Percentiles rank a stretch among this genome's conserved stretches.
Conservation (phyloP, 1,140 invertebrate genomes). For the Pogonomyrmex californicus region DNA sequence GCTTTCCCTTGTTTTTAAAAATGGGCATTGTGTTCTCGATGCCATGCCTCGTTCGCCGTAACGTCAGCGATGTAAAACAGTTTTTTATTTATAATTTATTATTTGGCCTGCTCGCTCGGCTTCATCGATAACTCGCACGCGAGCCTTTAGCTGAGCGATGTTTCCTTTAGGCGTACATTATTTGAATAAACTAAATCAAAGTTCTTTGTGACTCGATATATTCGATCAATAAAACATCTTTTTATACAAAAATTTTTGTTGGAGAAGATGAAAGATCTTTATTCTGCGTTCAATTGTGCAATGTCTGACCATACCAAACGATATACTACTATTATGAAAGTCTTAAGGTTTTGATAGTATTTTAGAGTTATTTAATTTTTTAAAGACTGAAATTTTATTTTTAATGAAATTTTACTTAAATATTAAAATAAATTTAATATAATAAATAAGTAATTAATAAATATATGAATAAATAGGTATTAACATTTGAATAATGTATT, state of each 20-base stretch:
- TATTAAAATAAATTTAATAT: neutral
- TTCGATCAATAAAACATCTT: slow-evolving; percentile 55
- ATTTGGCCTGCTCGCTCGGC: slow-evolving; percentile 23
- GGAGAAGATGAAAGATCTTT: neutral
- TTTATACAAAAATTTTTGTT: slow-evolving; percentile 31
- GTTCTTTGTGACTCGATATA: slow-evolving; percentile 52
- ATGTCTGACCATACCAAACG: neutral
- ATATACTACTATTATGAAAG: neutral
- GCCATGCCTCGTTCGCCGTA: slow-evolving; percentile 5
- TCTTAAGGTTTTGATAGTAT: neutral
- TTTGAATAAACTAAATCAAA: slow-evolving; percentile 51
- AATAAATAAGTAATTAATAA: neutral
- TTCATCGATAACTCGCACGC: slow-evolving; percentile 74
- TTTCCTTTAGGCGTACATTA: slow-evolving; percentile 55
- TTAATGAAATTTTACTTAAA: neutral
- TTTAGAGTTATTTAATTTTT: neutral
- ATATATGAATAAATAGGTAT: neutral
- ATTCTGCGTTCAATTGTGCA: slow-evolving; percentile 12
- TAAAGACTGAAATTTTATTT: neutral
- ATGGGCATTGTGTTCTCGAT: slow-evolving; percentile 10
- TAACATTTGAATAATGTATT: neutral
- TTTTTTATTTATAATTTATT: slow-evolving; percentile 79
- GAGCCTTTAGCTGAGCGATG: slow-evolving; percentile 58
- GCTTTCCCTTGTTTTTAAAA: slow-evolving; percentile 17
- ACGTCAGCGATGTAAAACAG: slow-evolving; percentile 32